Conservation (phyloP, 35 echinoderm and acorn worm genomes). For the Ophioderma brevispina region DNA sequence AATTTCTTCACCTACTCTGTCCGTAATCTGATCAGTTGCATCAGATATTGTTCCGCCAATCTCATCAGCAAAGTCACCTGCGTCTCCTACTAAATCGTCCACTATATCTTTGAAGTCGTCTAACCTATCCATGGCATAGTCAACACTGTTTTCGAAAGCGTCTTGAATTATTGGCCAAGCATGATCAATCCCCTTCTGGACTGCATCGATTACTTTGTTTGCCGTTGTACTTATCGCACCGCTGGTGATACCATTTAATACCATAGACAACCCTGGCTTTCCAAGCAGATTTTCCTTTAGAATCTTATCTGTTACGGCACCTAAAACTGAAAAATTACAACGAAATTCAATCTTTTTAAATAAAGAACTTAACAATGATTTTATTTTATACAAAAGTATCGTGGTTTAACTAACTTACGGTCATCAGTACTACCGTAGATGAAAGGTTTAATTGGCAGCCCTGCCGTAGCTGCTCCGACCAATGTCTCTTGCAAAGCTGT, state of each 20-base stretch:
- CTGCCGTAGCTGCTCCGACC: not conserved
- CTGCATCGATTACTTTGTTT: not conserved
- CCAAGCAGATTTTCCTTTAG: not conserved
- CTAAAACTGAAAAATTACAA: not conserved
- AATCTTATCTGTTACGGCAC: not conserved
- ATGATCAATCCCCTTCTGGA: not conserved
- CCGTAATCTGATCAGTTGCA: not conserved
- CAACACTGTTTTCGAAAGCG: not conserved
- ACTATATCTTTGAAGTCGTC: not conserved
- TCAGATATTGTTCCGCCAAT: not conserved
- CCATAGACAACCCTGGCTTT: not conserved
- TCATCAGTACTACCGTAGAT: not conserved
- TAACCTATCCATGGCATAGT: not conserved
- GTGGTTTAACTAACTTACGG: not conserved
- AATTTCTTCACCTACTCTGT: not conserved
- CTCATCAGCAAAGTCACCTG: not conserved
- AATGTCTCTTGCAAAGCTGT: not conserved
- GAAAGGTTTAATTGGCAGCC: not conserved
- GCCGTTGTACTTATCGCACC: not conserved
- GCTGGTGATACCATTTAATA: not conserved
- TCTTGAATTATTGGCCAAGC: not conserved
- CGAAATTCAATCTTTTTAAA: no score
- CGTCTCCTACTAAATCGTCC: not conserved
- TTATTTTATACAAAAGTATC: no score
- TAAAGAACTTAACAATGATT: no score